Conservation (phyloP, 1,140 invertebrate genomes). For the Drosophila pandora region DNA sequence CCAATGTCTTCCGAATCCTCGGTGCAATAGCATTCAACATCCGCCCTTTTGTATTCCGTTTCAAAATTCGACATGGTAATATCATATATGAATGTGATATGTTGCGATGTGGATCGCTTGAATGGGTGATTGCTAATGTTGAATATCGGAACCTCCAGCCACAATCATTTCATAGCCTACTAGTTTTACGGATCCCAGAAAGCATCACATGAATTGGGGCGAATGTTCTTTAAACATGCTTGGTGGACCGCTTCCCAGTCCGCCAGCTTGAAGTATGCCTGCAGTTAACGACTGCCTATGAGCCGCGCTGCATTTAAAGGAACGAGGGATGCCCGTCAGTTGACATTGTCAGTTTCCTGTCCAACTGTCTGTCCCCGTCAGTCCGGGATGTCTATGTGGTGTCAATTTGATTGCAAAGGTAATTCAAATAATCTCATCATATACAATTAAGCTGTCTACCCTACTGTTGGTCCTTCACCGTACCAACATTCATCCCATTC, state of each 20-base stretch:
- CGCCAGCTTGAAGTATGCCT: slow-evolving; percentile 16
- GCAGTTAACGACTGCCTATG: slow-evolving; percentile 10
- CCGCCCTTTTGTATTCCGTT: background rate
- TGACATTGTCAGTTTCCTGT: slow-evolving; percentile 48
- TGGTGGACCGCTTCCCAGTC: slow-evolving; percentile 11
- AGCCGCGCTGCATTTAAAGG: slow-evolving; percentile 2
- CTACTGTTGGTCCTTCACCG: background rate
- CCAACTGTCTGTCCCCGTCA: slow-evolving; percentile 45
- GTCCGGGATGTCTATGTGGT: slow-evolving; percentile 67
- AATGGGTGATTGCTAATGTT: slow-evolving; percentile 13
- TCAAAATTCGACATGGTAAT: slow-evolving; percentile 22
- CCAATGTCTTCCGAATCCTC: too few species aligned
- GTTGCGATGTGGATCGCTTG: background rate
- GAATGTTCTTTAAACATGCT: slow-evolving; percentile 40
- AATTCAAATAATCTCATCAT: slow-evolving; percentile 79
- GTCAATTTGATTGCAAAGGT: slow-evolving; percentile 79
- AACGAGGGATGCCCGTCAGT: slow-evolving; percentile 16
- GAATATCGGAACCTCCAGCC: slow-evolving; percentile 10
- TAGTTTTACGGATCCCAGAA: background rate
- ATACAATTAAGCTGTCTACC: slow-evolving; percentile 40
- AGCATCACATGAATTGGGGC: slow-evolving; percentile 11
- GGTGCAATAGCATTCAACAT: too few species aligned
- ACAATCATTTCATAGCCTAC: slow-evolving; percentile 49
- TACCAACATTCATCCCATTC: slow-evolving; percentile 12
- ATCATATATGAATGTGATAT: background rate